Evolutionary conservation across 2,113 vertebrate species (phyloP), one percentile per base, ranked within the genome.

Genomic region (Hystrix brachyura): DNA sequence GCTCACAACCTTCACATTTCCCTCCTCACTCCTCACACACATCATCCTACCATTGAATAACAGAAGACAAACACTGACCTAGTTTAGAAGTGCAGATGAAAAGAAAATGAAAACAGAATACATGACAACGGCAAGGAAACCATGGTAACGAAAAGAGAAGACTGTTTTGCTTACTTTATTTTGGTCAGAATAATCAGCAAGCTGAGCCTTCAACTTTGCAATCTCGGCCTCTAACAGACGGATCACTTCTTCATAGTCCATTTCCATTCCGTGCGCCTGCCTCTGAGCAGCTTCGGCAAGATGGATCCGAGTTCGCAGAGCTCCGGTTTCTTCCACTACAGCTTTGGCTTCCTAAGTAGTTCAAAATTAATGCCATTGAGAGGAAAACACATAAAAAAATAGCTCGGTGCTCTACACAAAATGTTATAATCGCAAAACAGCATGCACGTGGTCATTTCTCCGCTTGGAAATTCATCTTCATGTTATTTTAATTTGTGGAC

Each of bases 201-300:
- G 99, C 98, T 99, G 99, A 94, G 98, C 98, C 99, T 99, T 99
- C 67, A 99, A 99, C 97, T 99, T 99, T 1, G 99, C 97, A 32
- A 99, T 99, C 99, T 99, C 99, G 21, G 99, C 98, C 98, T 99
- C 99, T 83, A 99, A 95, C 18, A 99, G 99, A 96, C 97, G 99
- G 98, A 99, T 99, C 69, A 99, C 99, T 98, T 99, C 99, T 95
- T 99, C 99, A 0, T 99, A 99, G 99, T 99, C 99, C 99, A 99
- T 99, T 98, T 99, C 99, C 99, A 99, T 99, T 0, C 99, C 99
- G 0, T 97, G 97, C 0, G 99, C 99, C 98, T 99, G 99, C 62
- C 98, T 99, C 92, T 99, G 99, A 0, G 99, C 99, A 0, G 99
- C 99, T 96, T 99, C 99, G 0, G 99, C 99, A 34, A 99, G 98